Evolutionary conservation across 1,140 invertebrate species (phyloP).

Genomic region (Sarcophaga bullata): DNA sequence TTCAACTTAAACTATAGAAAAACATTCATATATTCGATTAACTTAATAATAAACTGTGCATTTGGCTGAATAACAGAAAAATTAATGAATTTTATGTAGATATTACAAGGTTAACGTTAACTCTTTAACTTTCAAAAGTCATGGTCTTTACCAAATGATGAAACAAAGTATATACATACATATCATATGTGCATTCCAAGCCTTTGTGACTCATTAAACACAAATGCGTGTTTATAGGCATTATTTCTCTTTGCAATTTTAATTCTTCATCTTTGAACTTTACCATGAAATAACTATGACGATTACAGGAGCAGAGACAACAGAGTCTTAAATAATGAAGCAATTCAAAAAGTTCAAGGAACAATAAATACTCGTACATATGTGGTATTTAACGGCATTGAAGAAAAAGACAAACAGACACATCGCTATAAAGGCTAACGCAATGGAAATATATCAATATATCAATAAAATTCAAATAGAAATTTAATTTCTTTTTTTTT

Average conservation of each 20-base stretch:
- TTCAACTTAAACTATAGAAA: too few relatives aligned
- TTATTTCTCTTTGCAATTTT: background rate
- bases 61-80: background rate
- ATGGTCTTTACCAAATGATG: background rate
- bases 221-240: background rate
- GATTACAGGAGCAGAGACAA: background rate
- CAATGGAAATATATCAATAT: too few relatives aligned
- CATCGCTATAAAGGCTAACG: too few relatives aligned
- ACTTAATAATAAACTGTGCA: too few relatives aligned
- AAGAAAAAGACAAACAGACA: too few relatives aligned
- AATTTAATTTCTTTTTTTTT: too few relatives aligned
- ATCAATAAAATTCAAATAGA: too few relatives aligned
- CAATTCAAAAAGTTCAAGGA: slow-evolving; percentile 20
- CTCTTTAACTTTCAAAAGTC: slow-evolving; percentile 18
- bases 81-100: background rate
- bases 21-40: too few relatives aligned
- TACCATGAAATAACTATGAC: background rate
- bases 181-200: slow-evolving; percentile 4
- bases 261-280: background rate
- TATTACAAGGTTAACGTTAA: slow-evolving; percentile 8
- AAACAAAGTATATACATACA: background rate
- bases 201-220: background rate
- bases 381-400: background rate
- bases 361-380: background rate
- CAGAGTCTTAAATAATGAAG: background rate